Base-by-base conservation (phyloP, 2,888 invertebrate species). In the Hypselothyrea guttata region DNA sequence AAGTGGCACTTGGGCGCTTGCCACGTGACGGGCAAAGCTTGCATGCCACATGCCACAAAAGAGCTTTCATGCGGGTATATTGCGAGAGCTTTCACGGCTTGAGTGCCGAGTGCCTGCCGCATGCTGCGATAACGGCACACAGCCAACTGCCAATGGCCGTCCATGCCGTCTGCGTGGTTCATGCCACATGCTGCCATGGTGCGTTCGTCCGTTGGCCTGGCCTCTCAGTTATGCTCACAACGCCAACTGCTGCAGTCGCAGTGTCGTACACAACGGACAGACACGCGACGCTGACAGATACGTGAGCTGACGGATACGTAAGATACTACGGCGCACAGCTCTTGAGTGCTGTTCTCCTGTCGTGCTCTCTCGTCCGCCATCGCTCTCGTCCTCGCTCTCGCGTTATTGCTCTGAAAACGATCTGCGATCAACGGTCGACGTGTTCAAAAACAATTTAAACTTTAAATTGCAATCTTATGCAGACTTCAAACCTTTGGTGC, bases 231-330 rank as follows among this genome's bases (percentile, higher is more conserved):
- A 62, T 67, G 84, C 68, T 62, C 58, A 60, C 60, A 83, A 76
- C 78, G 84, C 71, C 84, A 76, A 77, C 77, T 58, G 82, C 82
- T 77, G 61, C 71, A 81, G 84, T 81, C 82, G 77, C 72, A 62
- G 46, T 53, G 69, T 49, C 44, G 54, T 55, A 71, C 55, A 41
- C 46, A 63, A 66, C 71, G 67, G 73, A 76, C 66, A 60, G 51
- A 57, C 35, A 66, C 55, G 54, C 51, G 55, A 31, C 54, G 28
- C 22, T 22, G 22, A 22, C 22, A 22, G 22, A 22, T 22, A 22
- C 22, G 22, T 22, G 22, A 22, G 22, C 22, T 22, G 22, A 22
- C 22, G 2, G 22, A 22, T 22, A 22, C 22, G 22, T 22, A 22
- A 22, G 22, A 22, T 22, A 22, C 22, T 22, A 22, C 2, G 22